Evolutionary conservation across 92 coral and sea anemone species (phyloP).

Genomic region (Palythoa heliodiscus): DNA sequence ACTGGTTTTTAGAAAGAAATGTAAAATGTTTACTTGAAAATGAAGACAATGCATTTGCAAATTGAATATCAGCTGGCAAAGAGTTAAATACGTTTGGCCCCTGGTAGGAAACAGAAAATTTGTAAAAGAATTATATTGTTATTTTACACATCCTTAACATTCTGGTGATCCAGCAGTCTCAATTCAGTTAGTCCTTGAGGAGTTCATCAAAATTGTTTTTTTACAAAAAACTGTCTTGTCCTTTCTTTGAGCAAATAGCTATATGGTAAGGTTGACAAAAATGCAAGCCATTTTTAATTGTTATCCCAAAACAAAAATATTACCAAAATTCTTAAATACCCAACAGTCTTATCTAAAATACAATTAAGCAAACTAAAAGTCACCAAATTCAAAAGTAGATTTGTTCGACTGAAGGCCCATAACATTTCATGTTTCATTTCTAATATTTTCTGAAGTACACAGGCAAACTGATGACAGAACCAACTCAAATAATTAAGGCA

Average conservation of each 20-base stretch:
- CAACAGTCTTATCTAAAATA: neutral
- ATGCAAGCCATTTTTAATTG: neutral
- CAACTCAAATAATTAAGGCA: neutral
- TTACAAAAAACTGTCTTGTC: constrained; percentile 1
- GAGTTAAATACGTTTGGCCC: too few species aligned
- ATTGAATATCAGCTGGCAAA: too few species aligned
- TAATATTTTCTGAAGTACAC: neutral
- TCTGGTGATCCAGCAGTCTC: too few species aligned
- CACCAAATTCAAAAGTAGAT: neutral
- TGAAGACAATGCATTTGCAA: too few species aligned
- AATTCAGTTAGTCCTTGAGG: neutral
- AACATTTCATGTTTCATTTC: neutral
- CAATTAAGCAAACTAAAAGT: neutral
- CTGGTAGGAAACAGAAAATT: too few species aligned
- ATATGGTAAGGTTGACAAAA: neutral
- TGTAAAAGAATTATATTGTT: too few species aligned
- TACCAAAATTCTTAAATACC: neutral
- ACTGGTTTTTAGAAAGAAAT: too few species aligned
- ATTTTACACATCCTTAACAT: too few species aligned
- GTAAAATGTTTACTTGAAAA: too few species aligned
- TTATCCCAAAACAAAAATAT: neutral
- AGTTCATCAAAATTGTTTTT: neutral
- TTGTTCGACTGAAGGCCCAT: neutral
- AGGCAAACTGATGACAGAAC: constrained; percentile 12
- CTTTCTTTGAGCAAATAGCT: neutral